Evolutionary conservation across 2,888 invertebrate species (phyloP).

Genomic region (Plebejus anna): DNA sequence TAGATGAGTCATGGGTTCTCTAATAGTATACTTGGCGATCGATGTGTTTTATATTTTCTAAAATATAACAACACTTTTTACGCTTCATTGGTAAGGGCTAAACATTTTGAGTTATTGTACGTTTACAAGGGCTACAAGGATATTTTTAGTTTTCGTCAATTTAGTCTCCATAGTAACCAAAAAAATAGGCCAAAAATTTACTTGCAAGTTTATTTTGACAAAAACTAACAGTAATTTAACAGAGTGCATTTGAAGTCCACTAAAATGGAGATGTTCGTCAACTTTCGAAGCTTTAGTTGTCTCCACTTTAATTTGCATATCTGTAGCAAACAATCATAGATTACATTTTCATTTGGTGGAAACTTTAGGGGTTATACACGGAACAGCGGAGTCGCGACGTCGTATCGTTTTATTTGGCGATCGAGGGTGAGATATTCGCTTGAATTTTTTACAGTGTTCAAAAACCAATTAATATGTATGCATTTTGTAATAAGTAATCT

Average conservation of each 20-base stretch:
- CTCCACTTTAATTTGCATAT: conserved; percentile 18
- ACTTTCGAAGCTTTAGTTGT: conserved; percentile 4
- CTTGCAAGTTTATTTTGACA: background rate
- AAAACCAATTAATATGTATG: too few relatives aligned
- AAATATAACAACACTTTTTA: background rate
- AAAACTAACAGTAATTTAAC: background rate
- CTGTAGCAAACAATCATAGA: conserved; percentile 20
- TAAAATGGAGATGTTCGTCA: background rate
- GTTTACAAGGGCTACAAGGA: background rate
- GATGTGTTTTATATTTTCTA: conserved; percentile 7
- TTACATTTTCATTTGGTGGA: conserved; percentile 6
- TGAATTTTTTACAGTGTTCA: too few relatives aligned
- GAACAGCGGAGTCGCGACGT: background rate
- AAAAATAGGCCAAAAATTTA: too few relatives aligned
- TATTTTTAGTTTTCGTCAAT: too few relatives aligned
- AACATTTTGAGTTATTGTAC: background rate
- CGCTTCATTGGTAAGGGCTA: background rate
- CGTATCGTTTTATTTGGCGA: too few relatives aligned
- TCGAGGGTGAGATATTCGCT: too few relatives aligned
- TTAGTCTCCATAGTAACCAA: too few relatives aligned
- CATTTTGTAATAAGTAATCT: too few relatives aligned
- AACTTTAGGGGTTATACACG: background rate
- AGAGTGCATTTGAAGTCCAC: background rate
- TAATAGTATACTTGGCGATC: conserved; percentile 32
- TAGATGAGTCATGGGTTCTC: conserved; percentile 36